phyloP scores from a whole-genome alignment of 2,113 vertebrate genomes.

The Xiphorhynchus elegans region DNA sequence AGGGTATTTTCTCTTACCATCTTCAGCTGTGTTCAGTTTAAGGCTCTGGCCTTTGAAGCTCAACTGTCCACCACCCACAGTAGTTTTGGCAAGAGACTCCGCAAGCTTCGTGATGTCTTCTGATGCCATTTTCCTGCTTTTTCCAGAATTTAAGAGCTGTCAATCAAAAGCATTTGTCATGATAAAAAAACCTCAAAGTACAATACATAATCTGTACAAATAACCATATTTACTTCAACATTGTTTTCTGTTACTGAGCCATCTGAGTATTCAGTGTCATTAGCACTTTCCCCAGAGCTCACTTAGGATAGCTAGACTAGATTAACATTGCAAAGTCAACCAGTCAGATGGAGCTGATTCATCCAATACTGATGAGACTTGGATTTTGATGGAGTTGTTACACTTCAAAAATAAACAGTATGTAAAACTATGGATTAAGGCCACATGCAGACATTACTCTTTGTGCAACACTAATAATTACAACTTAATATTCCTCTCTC shows the following conservation, averaged over 20 bases:
- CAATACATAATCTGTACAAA: neutral
- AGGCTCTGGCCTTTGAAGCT: conserved; percentile 94
- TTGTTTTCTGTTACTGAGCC: neutral
- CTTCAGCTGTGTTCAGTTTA: conserved; percentile 91
- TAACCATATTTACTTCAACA: neutral
- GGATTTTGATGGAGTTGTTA: neutral
- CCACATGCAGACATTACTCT: neutral
- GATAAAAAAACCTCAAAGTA: neutral
- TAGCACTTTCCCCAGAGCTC: neutral
- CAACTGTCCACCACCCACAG: conserved; percentile 88
- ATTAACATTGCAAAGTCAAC: neutral
- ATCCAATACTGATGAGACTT: neutral
- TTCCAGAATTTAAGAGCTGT: neutral
- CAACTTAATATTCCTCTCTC: rapidly evolving
- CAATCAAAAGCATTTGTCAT: neutral
- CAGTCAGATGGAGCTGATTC: neutral
- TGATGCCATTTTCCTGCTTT: conserved; percentile 84
- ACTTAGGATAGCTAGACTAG: neutral
- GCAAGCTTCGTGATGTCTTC: conserved; percentile 89
- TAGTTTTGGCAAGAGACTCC: conserved; percentile 90
- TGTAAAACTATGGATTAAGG: neutral
- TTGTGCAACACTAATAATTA: neutral
- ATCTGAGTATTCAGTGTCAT: neutral
- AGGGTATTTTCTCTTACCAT: conserved; percentile 81
- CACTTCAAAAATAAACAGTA: neutral